These are phyloP conservation scores for Mixornis gularis DNA, from an alignment of 2,113 vertebrate genomes.

Conservation along the genomic window DNA sequence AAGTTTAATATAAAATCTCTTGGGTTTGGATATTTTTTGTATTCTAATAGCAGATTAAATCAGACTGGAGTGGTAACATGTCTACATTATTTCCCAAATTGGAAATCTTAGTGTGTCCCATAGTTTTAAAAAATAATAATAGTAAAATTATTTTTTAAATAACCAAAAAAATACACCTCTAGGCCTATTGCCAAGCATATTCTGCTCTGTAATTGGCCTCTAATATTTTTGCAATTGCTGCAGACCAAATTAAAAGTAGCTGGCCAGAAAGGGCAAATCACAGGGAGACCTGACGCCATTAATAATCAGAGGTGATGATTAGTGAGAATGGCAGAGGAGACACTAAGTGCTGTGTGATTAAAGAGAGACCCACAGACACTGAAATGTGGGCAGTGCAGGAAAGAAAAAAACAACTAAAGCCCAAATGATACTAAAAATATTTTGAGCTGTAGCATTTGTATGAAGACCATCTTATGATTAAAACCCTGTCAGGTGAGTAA, in stretches of 20 bases:
- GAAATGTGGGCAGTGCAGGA: neutral
- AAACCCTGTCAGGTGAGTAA: neutral
- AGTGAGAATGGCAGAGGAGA: neutral
- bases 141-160: neutral
- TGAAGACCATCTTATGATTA: neutral
- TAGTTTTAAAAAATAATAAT: neutral
- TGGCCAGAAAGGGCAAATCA: neutral
- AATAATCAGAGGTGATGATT: neutral
- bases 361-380: neutral
- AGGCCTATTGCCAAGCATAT: neutral
- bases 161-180: neutral
- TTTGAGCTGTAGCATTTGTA: neutral
- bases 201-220: neutral
- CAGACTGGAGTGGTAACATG: neutral
- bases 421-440: neutral
- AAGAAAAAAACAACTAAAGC: neutral
- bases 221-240: neutral
- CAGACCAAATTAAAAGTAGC: neutral
- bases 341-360: neutral
- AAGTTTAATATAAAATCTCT: neutral
- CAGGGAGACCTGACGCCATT: neutral
- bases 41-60: neutral
- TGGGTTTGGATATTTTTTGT: neutral
- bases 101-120: neutral
- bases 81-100: neutral